phyloP scores from a whole-genome alignment of 2,797 vertebrate genomes.

The Lerista edwardsae region DNA sequence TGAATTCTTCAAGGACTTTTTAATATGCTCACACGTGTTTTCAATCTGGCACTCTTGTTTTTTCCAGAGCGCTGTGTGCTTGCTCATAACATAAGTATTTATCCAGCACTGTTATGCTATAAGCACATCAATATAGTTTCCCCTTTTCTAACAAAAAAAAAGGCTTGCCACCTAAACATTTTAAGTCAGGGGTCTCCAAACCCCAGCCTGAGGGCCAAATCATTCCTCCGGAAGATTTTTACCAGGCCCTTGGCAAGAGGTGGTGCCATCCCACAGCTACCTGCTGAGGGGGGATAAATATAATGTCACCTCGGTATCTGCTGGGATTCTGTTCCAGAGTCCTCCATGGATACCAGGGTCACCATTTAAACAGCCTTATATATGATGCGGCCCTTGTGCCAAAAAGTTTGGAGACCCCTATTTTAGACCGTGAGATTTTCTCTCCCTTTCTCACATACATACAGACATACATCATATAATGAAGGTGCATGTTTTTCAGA shows the following conservation, averaged over 20 bases:
- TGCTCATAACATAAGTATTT: conserved; percentile 26
- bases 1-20: conserved; percentile 4
- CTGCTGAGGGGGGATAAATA: too few species aligned
- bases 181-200: too few species aligned
- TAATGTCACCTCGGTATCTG: too few species aligned
- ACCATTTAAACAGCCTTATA: too few species aligned
- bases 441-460: neutral
- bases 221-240: too few species aligned
- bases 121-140: neutral
- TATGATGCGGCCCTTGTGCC: too few species aligned
- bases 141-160: neutral
- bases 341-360: too few species aligned
- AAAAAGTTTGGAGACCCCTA: too few species aligned
- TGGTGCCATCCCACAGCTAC: too few species aligned
- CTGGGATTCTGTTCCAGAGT: too few species aligned
- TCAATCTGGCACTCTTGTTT: conserved; percentile 40
- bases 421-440: conserved; percentile 28
- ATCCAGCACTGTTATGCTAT: neutral
- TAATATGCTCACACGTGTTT: conserved; percentile 31
- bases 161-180: conserved; percentile 43
- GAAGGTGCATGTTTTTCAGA: conserved; percentile 14
- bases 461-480: neutral
- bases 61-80: conserved; percentile 20
- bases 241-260: too few species aligned
- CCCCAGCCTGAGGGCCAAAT: too few species aligned